Percentiles rank a stretch among this genome's conserved stretches.
Evolutionary conservation across 2,113 vertebrate genomes (phyloP).

Genomic region (Halichoeres trimaculatus): DNA sequence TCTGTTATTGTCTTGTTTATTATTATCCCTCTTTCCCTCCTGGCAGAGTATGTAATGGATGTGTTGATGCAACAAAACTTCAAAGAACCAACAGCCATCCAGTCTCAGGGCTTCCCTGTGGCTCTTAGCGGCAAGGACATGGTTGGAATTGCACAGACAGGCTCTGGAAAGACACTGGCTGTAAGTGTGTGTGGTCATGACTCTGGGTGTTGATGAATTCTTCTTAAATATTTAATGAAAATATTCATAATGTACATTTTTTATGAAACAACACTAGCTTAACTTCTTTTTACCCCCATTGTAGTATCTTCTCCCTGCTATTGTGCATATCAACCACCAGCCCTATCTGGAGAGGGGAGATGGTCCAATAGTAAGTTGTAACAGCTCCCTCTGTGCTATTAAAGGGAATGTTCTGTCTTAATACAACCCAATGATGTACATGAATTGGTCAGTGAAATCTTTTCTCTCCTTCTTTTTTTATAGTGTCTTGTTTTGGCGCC

Average conservation of each 20-base stretch:
- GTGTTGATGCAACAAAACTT: slow-evolving; percentile 94
- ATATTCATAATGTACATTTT: not conserved
- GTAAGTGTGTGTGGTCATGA: slow-evolving; percentile 76
- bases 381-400: not conserved
- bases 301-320: slow-evolving; percentile 96
- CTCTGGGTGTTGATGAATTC: not conserved
- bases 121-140: slow-evolving; percentile 96
- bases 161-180: slow-evolving; percentile 96
- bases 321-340: slow-evolving; percentile 99
- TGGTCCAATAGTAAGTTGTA: slow-evolving; percentile 93
- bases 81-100: slow-evolving; percentile 96
- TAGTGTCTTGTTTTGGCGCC: slow-evolving; percentile 96
- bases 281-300: slow-evolving; percentile 28
- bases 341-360: slow-evolving; percentile 97
- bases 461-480: slow-evolving; percentile 2
- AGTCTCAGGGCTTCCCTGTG: slow-evolving; percentile 94
- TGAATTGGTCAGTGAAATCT: not conserved
- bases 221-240: not conserved
- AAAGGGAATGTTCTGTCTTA: not conserved
- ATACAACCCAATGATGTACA: not conserved
- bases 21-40: slow-evolving; percentile 14
- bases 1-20: not conserved
- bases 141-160: slow-evolving; percentile 99
- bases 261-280: not conserved
- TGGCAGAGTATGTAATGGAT: slow-evolving; percentile 94